Evolutionary conservation across 2,888 invertebrate species (phyloP), one percentile per base, ranked within the genome.

Genomic region (Phorcus lineatus): DNA sequence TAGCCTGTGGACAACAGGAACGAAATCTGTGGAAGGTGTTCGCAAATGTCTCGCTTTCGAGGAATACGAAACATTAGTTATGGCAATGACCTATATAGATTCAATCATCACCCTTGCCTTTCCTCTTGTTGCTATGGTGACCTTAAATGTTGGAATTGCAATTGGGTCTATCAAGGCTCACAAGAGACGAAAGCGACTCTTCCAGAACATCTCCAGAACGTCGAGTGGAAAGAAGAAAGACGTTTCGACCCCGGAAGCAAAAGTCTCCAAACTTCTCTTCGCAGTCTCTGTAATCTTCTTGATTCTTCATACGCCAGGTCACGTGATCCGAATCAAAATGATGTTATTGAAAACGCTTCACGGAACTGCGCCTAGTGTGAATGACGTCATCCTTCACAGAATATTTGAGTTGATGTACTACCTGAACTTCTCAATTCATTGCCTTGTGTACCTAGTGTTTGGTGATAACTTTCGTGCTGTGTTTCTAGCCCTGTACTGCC

Each of bases 181-280:
- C 62, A 55, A 78, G 24, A 22, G 77, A 11, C 24, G 55, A 13
- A 57, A 52, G 31, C 47, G 74, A 11, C 22, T 77, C 19, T 55
- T 55, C 40, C 22, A 28, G 28, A 24, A 13, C 47, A 17, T 54
- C 16, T 36, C 31, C 7, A 52, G 19, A 17, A 17, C 28, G 22
- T 54, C 54, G 6, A 52, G 9, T 2, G 0, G 19, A 17, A 78
- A 40, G 36, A 47, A 52, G 19, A 28, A 31, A 31, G 36, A 19
- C 17, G 31, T 28, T 6, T 9, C 24, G 16, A 13, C 52, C 7
- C 17, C 54, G n/a, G 74, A 78, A 54, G 52, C 70, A 3, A 80
- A 82, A 53, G 81, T 79, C 16, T 79, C 81, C n/a, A 62, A 80
- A n/a, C 55, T 82, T 17, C 52, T 82, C 17, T 80, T 82, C 16